Conservation (phyloP, 92 coral and sea anemone genomes). For the Phenganax subtilis region DNA sequence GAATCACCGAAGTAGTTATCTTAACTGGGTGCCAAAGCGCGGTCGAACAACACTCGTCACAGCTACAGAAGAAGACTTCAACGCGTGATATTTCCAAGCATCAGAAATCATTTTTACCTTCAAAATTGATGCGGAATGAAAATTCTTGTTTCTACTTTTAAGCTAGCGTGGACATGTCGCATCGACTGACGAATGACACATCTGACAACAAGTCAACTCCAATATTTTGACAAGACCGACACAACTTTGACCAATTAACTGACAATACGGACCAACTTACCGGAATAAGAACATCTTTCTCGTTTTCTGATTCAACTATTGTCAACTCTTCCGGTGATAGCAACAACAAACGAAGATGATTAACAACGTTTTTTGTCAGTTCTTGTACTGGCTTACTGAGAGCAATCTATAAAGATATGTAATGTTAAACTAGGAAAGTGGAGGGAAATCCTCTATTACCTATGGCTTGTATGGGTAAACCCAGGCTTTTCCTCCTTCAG, state of each 20-base stretch:
- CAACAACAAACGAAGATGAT: conserved; percentile 64
- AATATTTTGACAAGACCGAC: not conserved
- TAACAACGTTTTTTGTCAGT: conserved; percentile 64
- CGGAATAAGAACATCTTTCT: conserved; percentile 77
- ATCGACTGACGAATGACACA: too few species aligned
- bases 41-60: conserved; percentile 53
- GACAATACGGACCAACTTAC: conserved; percentile 45
- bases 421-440: not conserved
- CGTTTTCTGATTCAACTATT: conserved; percentile 82
- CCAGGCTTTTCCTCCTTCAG: not conserved
- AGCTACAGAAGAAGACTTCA: conserved; percentile 62
- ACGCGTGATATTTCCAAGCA: conserved; percentile 94
- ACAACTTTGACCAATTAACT: not conserved
- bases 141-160: not conserved
- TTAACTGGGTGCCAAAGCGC: conserved; percentile 62
- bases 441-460: not conserved
- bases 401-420: conserved; percentile 58
- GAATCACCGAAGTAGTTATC: not conserved
- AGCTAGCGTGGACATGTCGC: too few species aligned
- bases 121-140: not conserved
- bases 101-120: conserved; percentile 87
- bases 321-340: conserved; percentile 86
- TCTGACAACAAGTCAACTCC: too few species aligned
- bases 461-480: not conserved
- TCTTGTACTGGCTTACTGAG: conserved; percentile 68